Base-by-base conservation (phyloP, 2,113 vertebrate species). In the Hippolais icterina region DNA sequence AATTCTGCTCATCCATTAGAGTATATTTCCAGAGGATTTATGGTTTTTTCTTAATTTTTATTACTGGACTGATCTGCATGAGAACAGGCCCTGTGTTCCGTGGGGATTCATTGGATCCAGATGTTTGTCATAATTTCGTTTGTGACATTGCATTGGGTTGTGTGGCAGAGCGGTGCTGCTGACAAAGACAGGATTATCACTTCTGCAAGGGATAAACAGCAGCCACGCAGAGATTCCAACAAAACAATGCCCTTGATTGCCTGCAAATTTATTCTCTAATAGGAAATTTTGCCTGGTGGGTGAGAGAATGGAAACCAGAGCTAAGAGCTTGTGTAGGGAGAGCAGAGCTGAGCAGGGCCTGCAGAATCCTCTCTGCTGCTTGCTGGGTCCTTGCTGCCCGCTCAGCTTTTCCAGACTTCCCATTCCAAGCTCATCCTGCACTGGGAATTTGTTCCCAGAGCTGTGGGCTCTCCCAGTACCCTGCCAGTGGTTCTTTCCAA, bases 51-150 rank as follows among this genome's bases (percentile, higher is more conserved):
- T 91, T 91, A 76, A 92, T 93, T 97, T 96, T 96, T 93, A 92
- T 96, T 93, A 92, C 57, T 72, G 64, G 52, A 28, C 31, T 54
- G 53, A 91, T 97, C 90, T 96, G 64, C 93, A 95, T 94, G 90
- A 91, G 77, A 96, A 82, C 31, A 41, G 37, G 52, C 6, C 77
- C 57, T 93, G 60, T 92, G 71, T 93, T 95, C 83, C 1, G 0
- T 27, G 17, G 93, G 83, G 88, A 79, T 70, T 93, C 81, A 41
- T 82, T 72, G 54, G 52, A 54, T 96, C 70, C 93, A 90, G 91
- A 95, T 95, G 90, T 90, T 94, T 95, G 60, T 10, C 77, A 37
- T 81, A 46, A 95, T 93, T 75, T 59, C 66, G 22, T 79, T 80
- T 93, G 78, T 92, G 93, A 56, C 93, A 69, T 20, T 78, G 42